Base-by-base conservation (phyloP, 1,140 invertebrate genomes). In the Drosophila guanche region DNA sequence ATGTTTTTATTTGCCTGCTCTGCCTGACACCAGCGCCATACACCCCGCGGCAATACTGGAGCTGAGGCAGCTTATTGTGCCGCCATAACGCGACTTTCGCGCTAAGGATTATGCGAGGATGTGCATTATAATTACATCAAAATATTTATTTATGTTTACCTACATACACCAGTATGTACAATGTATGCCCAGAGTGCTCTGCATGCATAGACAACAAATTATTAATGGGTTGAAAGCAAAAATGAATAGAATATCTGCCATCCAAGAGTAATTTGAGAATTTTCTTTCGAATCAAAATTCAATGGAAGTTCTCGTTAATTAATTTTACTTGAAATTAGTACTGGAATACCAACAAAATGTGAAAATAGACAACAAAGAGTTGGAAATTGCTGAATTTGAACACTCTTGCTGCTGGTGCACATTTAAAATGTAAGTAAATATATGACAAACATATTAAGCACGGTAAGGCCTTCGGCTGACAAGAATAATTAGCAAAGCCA, bases 1-100 rank as follows among this genome's bases (percentile, higher is more conserved):
- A 85, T 80, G 81, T 76, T 85, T 85, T 86, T 77, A 77, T 86
- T 83, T 86, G 62, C 60, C 59, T 41, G 37, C 25, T 12, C 48
- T 42, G 37, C 25, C 20, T 46, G 41, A 27, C 61, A 16, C 16
- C 14, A 10, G n/a, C 6, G 14, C 25, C 25, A 2, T 16, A 33
- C 14, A 7, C 8, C n/a, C 22, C 4, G 20, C 22, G n/a, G 45
- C 6, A 5, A 20, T 12, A 25, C 40, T 45, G 46, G 8, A 43
- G 7, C 40, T 52, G 43, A 47, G 59, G 20, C 16, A 20, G 78
- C 68, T 83, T 78, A 78, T 83, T 77, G 79, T 77, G 66, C 65
- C 57, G 56, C 46, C 43, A 71, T 70, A 63, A 41, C 74, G 65
- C 66, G 71, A 76, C 80, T 76, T 62, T 78, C 53, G 58, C 48